Evolutionary conservation across 53 echinoderm and acorn worm species (phyloP), one percentile per base, ranked within the genome.

Genomic region (Pentamera pediparva): DNA sequence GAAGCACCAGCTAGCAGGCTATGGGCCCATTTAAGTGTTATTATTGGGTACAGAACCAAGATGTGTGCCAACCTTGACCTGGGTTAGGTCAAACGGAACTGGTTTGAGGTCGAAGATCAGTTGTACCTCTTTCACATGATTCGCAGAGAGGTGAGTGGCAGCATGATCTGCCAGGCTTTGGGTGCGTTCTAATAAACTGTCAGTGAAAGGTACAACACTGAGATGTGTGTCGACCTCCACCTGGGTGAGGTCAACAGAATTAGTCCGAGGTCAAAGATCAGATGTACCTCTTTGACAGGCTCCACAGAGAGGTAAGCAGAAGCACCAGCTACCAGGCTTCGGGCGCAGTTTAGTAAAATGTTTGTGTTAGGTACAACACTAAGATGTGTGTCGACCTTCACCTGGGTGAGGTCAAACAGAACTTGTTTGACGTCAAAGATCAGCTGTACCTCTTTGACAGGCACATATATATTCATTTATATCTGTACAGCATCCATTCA

Each of bases 321-420:
- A n/a, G 30, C 11, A 11, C 15, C 6, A 10, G 25, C 15, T 12
- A 64, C 20, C 35, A 32, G 9, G 9, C 10, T 36, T 10, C 13
- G 20, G 19, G 13, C 20, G n/a, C n/a, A n/a, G n/a, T n/a, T n/a
- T n/a, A n/a, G n/a, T n/a, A n/a, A n/a, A n/a, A n/a, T n/a, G n/a
- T n/a, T n/a, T n/a, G n/a, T n/a, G n/a, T n/a, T n/a, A n/a, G n/a
- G n/a, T n/a, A n/a, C 75, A 93, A 78, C 61, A 58, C 89, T 69
- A 86, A 90, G 39, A 86, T 78, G 48, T 86, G 89, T 52, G 89
- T 60, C 8, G 93, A 93, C 32, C 62, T 75, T 21, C 80, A 86
- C 7, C 79, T 93, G 30, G 93, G 89, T 38, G 93, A 93, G 81
- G 89, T 89, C 28, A 83, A 81, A 53, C 77, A 85, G 54, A 93